Evolutionary conservation across 2,888 invertebrate species (phyloP), one percentile per base, ranked within the genome.

Genomic region (Dasysyrphus tricinctus): DNA sequence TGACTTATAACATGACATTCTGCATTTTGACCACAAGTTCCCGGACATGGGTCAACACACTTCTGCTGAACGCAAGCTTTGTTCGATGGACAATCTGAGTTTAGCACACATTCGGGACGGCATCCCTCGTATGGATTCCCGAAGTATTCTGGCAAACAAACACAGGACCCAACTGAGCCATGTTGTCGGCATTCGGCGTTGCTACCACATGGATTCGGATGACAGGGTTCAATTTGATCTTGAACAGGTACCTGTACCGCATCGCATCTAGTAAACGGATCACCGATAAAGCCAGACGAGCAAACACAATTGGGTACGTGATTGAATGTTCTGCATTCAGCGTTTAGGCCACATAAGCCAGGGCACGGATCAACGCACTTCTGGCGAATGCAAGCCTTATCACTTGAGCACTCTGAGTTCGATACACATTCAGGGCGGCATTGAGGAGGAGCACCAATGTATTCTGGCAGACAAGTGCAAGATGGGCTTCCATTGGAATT

Each of bases 11-110:
- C 96, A 89, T 94, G 94, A 90, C 97, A 97, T 84, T 95, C 93
- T 4, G 96, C 95, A 91, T 96, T 95, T 81, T 94, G 91, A 16
- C 96, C 96, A 90, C 97, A 97, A 8, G 94, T 94, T 49, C 96
- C 96, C 1, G 95, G 95, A 89, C 97, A 97, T 3, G 97, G 97
- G 92, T 97, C 96, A 88, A 94, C 93, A 90, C 96, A 96, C 93
- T 96, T 96, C 90, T 95, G 95, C 91, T 95, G 95, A 29, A 95
- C 94, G 90, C 97, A 97, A 12, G 96, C 96, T 89, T 94, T 92
- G 90, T 96, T 94, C 67, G 95, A 95, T 11, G 95, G 93, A 91
- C 97, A 97, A 91, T 97, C 97, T 2, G 96, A 95, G 91, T 96
- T 96, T 61, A 96, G 93, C 49, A 96, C 93, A 91, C 97, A 97